A percentile compares a stretch with the other conserved stretches of the same genome.
Conservation (phyloP, 2,888 invertebrate genomes). For the Formica aserva region DNA sequence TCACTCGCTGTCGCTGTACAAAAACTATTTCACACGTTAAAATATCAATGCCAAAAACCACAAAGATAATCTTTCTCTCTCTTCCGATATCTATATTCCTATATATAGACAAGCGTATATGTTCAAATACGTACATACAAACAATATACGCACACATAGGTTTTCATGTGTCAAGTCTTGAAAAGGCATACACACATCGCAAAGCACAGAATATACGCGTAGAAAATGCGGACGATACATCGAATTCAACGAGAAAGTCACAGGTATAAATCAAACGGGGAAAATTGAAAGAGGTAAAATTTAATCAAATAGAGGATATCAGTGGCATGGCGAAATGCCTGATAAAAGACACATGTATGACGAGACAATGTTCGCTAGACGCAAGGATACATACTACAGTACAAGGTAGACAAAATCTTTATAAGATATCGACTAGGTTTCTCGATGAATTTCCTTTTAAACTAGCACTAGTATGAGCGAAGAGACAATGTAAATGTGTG, state of each 20-base stretch:
- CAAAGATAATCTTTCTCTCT: conserved; percentile 14
- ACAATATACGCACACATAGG: background rate
- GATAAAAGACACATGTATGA: conserved; percentile 57
- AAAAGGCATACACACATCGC: background rate
- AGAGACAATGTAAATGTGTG: conserved; percentile 80
- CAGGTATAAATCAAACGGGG: background rate
- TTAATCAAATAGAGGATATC: background rate
- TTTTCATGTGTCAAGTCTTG: conserved; percentile 13
- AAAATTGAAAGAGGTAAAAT: background rate
- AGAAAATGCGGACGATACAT: background rate
- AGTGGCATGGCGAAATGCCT: conserved; percentile 22
- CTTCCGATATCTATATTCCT: conserved; percentile 20
- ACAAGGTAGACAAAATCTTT: conserved; percentile 79
- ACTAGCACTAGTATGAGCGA: conserved; percentile 76
- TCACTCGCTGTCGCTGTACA: background rate
- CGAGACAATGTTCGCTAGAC: conserved; percentile 70
- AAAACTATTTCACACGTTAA: background rate
- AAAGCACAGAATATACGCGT: background rate
- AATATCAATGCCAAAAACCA: background rate
- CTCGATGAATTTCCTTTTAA: conserved; percentile 78
- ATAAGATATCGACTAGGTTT: conserved; percentile 80
- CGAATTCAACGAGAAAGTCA: background rate
- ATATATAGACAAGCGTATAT: background rate
- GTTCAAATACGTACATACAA: background rate
- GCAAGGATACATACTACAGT: conserved; percentile 80